These are phyloP conservation scores for Cyprinella venusta DNA, from an alignment of 2,797 vertebrate genomes.

Conservation along the genomic window DNA sequence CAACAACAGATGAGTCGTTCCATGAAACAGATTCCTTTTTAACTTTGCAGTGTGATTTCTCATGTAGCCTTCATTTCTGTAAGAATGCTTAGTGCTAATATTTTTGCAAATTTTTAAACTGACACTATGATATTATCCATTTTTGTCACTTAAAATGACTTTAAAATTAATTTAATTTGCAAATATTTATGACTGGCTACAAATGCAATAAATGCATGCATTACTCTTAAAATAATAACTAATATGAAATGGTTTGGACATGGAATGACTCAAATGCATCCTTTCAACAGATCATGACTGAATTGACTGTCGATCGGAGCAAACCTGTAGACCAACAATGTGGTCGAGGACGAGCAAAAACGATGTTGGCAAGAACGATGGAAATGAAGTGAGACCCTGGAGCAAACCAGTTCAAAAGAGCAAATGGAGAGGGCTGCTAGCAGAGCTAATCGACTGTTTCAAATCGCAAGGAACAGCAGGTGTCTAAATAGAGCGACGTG, in stretches of 20 bases:
- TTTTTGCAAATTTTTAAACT: background rate
- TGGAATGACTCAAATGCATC: background rate
- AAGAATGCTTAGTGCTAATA: background rate
- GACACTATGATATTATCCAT: background rate
- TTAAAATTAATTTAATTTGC: too few species aligned
- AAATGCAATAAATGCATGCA: background rate
- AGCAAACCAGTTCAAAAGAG: slow-evolving; percentile 72
- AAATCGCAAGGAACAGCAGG: slow-evolving; percentile 78
- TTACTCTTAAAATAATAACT: background rate
- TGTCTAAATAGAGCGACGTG: slow-evolving; percentile 74
- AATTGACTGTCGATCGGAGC: background rate
- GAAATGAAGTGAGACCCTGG: slow-evolving; percentile 75
- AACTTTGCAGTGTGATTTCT: background rate
- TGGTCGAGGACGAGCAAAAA: slow-evolving; percentile 26
- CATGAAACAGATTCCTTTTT: background rate
- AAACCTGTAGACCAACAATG: background rate
- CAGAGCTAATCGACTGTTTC: slow-evolving; percentile 76
- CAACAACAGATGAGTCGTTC: background rate
- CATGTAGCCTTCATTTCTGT: background rate
- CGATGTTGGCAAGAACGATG: slow-evolving; percentile 52
- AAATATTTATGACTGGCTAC: background rate
- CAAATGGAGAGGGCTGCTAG: slow-evolving; percentile 75
- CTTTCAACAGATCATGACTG: background rate
- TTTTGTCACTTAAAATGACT: background rate
- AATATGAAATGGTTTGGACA: background rate